Evolutionary conservation across 2,888 invertebrate genomes (phyloP).

Genomic region (Nephrotoma flavescens): DNA sequence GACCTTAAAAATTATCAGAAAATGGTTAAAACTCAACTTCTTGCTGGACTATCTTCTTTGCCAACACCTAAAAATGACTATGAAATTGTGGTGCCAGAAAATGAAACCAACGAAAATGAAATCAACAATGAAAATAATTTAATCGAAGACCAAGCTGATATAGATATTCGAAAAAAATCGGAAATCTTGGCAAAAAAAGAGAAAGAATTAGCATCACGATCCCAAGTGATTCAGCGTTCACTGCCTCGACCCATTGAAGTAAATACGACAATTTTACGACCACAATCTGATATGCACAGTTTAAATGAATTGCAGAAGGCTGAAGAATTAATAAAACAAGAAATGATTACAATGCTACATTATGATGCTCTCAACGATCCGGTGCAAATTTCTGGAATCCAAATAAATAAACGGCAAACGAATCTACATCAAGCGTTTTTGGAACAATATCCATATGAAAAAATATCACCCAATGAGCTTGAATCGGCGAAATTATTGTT

Average conservation of each 20-base stretch:
- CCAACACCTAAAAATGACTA: conserved; percentile 94
- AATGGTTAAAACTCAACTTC: conserved; percentile 59
- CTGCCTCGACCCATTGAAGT: conserved; percentile 76
- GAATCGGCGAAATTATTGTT: conserved; percentile 48
- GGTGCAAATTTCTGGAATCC: conserved; percentile 19
- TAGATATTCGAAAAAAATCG: conserved; percentile 53
- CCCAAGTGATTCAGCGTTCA: conserved; percentile 72
- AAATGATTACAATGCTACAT: conserved; percentile 92
- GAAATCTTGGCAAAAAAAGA: conserved; percentile 52
- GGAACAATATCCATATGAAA: conserved; percentile 73
- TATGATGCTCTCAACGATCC: conserved; percentile 78
- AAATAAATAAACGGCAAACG: conserved; percentile 22
- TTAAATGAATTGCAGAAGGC: conserved; percentile 84
- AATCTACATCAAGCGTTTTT: conserved; percentile 49
- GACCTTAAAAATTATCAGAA: conserved; percentile 51
- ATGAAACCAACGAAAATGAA: conserved; percentile 40
- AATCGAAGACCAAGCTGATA: conserved; percentile 76
- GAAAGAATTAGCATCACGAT: conserved; percentile 50
- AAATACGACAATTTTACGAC: conserved; percentile 67
- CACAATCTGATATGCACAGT: conserved; percentile 56
- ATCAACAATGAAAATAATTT: conserved; percentile 29
- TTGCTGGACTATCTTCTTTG: conserved; percentile 61
- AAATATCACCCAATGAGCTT: conserved; percentile 52
- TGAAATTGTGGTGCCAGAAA: conserved; percentile 93
- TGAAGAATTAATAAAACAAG: conserved; percentile 88